Evolutionary conservation across 1,140 invertebrate genomes (phyloP).

Genomic region (Drosophila guanche): DNA sequence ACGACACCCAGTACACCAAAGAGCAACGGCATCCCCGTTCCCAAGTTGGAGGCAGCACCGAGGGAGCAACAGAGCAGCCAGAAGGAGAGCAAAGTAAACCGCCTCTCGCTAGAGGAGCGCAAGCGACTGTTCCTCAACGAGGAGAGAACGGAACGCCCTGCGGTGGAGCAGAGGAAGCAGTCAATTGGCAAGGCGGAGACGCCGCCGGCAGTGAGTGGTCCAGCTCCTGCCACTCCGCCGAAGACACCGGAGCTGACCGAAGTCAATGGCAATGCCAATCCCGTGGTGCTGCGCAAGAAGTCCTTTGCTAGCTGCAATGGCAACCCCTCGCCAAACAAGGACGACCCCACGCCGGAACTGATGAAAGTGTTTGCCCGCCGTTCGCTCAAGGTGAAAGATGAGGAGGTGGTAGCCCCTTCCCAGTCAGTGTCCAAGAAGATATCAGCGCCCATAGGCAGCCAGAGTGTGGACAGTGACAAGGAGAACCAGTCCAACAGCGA

Average conservation of each 20-base stretch:
- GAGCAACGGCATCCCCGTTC: slow-evolving; percentile 7
- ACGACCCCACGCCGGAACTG: slow-evolving; percentile 89
- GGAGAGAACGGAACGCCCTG: slow-evolving; percentile 45
- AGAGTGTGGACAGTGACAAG: slow-evolving; percentile 87
- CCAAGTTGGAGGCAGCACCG: background rate
- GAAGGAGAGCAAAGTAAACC: slow-evolving; percentile 36
- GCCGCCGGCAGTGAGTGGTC: slow-evolving; percentile 27
- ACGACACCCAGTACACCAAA: slow-evolving; percentile 37
- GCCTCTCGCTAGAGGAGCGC: slow-evolving; percentile 74
- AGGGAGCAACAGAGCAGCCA: slow-evolving; percentile 10
- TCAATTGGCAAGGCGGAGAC: slow-evolving; percentile 52
- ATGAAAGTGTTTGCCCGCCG: slow-evolving; percentile 91
- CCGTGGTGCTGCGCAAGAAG: slow-evolving; percentile 85
- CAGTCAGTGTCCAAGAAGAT: slow-evolving; percentile 55
- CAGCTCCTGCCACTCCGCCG: slow-evolving; percentile 19
- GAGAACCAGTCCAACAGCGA: slow-evolving; percentile 85
- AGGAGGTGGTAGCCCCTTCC: slow-evolving; percentile 84
- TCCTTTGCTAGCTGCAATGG: slow-evolving; percentile 76
- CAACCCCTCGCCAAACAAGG: slow-evolving; percentile 61
- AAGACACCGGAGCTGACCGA: slow-evolving; percentile 27
- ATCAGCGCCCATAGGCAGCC: slow-evolving; percentile 51
- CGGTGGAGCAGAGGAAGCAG: slow-evolving; percentile 67
- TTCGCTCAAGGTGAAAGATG: slow-evolving; percentile 90
- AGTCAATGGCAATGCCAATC: slow-evolving; percentile 40
- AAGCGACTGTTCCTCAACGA: slow-evolving; percentile 72